phyloP scores from a whole-genome alignment of 2,888 invertebrate species.

The Eulithis testata region DNA sequence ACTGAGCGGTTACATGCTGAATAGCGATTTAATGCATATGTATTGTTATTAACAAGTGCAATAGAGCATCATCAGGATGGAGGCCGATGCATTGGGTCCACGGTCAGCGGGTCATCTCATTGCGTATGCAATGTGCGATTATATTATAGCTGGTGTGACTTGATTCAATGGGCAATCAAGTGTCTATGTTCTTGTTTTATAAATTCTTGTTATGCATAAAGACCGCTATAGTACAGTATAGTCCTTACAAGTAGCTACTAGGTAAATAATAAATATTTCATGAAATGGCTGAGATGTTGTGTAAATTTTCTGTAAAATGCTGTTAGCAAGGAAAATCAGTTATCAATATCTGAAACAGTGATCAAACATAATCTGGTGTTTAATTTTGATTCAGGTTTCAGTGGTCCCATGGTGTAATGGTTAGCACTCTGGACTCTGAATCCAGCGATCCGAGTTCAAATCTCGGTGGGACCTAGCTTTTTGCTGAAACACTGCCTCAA shows the following conservation, averaged over 20 bases:
- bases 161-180: constrained; percentile 1
- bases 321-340: no score
- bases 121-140: constrained; percentile 41
- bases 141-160: constrained; percentile 10
- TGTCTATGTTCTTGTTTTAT: neutral
- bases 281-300: no score
- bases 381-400: constrained; percentile 25
- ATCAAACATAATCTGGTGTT: constrained; percentile 8
- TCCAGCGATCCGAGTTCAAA: constrained; percentile 92
- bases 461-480: constrained; percentile 88
- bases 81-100: constrained; percentile 52
- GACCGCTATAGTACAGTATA: no score
- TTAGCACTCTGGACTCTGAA: constrained; percentile 92
- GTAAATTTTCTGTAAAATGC: no score
- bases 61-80: constrained; percentile 34
- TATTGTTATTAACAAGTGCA: constrained; percentile 28
- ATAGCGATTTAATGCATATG: constrained; percentile 21
- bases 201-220: no score
- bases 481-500: constrained; percentile 25
- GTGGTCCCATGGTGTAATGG: constrained; percentile 90
- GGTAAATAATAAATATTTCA: no score
- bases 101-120: constrained; percentile 62
- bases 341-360: no score
- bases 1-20: constrained; percentile 24
- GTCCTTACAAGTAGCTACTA: no score